phyloP scores from a whole-genome alignment of 30 jellyfish, hydroid and myxozoan genomes.

The Aurelia aurita complex sp. Pacific region DNA sequence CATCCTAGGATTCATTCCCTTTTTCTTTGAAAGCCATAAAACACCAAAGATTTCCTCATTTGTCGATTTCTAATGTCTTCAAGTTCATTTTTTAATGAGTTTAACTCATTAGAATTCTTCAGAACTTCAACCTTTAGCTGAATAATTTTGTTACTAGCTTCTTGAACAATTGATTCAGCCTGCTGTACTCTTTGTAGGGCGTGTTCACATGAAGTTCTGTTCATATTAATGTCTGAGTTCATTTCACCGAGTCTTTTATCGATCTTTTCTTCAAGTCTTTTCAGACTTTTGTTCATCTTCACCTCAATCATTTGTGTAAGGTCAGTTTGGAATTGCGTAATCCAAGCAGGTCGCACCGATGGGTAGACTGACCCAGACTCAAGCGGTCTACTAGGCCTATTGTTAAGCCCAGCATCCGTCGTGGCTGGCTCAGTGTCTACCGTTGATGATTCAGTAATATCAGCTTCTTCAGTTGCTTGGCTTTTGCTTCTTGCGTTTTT shows the following conservation, averaged over 20 bases:
- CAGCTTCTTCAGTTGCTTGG: too few species aligned
- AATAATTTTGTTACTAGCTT: not conserved
- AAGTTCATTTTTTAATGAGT: too few species aligned
- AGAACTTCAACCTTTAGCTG: not conserved
- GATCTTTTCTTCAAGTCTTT: not conserved
- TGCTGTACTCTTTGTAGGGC: not conserved
- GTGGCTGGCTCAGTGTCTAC: not conserved
- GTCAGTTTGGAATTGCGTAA: not conserved
- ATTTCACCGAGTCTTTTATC: not conserved
- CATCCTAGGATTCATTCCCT: not conserved
- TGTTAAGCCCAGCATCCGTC: not conserved
- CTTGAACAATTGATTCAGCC: not conserved
- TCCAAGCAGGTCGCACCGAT: not conserved
- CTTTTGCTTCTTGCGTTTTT: too few species aligned
- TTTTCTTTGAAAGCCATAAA: too few species aligned
- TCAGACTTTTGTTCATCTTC: not conserved
- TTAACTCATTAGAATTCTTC: not conserved
- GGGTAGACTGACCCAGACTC: constrained; percentile 1
- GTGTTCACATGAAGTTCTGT: not conserved
- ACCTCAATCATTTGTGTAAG: not conserved
- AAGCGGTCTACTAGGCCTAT: not conserved
- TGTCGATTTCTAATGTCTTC: constrained; percentile 8
- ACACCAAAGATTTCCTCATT: constrained; percentile 4
- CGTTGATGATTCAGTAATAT: not conserved
- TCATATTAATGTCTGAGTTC: not conserved